Evolutionary conservation across 2,888 invertebrate species (phyloP).

Genomic region (Epiblema foenella): DNA sequence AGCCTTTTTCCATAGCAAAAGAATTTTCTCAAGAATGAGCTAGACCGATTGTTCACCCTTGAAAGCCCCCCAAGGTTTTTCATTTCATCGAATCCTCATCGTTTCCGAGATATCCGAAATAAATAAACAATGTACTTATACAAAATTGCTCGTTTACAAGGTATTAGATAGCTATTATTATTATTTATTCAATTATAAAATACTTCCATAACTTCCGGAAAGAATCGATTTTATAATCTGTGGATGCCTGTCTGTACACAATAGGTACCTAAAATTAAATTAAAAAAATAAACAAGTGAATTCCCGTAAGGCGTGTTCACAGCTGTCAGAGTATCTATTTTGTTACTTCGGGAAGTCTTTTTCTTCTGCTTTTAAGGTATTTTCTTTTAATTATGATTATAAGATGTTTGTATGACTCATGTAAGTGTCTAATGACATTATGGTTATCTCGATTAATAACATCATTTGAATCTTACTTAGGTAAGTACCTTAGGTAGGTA

Average conservation of each 20-base stretch:
- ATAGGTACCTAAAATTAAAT: not conserved
- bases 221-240: not conserved
- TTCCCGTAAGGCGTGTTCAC: not conserved
- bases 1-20: too few species aligned
- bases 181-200: too few species aligned
- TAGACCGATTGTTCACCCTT: too few species aligned
- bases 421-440: slow-evolving; percentile 11
- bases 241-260: not conserved
- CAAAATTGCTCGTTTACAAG: too few species aligned
- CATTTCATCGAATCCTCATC: too few species aligned
- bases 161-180: too few species aligned
- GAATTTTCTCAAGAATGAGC: too few species aligned
- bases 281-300: not conserved
- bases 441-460: slow-evolving; percentile 35
- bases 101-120: too few species aligned
- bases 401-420: slow-evolving; percentile 14
- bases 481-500: slow-evolving; percentile 4
- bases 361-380: not conserved
- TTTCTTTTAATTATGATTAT: not conserved
- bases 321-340: not conserved
- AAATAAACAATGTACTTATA: too few species aligned
- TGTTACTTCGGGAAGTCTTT: not conserved
- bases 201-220: not conserved
- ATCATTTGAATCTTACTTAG: slow-evolving; percentile 1
- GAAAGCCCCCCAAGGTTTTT: too few species aligned